Evolutionary conservation across 2,888 invertebrate genomes (phyloP), one percentile per base, ranked within the genome.

Genomic region (Endomychus coccineus): DNA sequence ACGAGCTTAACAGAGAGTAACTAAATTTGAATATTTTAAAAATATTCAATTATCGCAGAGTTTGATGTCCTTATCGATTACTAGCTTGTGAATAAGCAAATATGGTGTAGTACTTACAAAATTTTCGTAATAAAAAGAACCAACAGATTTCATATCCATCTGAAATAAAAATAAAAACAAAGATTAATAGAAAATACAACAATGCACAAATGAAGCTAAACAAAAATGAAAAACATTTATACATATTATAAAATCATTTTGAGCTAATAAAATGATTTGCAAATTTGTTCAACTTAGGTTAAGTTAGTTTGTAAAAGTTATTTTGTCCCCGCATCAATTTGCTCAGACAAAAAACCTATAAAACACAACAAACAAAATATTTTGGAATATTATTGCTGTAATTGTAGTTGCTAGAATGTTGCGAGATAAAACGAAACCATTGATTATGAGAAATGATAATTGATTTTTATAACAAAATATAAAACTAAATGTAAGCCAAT

Each of bases 61-160:
- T n/a, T n/a, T n/a, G n/a, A n/a, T n/a, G n/a, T n/a, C n/a, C n/a
- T n/a, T n/a, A n/a, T n/a, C n/a, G n/a, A n/a, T n/a, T n/a, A n/a
- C n/a, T n/a, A n/a, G n/a, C n/a, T n/a, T n/a, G n/a, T n/a, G n/a
- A n/a, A n/a, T n/a, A n/a, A n/a, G n/a, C n/a, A n/a, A n/a, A n/a
- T n/a, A n/a, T n/a, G 3, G 16, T n/a, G 9, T 22, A 6, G 40
- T 81, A 88, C 88, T 88, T 83, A 88, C 88, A 79, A 88, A 88
- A 77, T 87, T 88, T 75, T 89, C 88, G 77, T 89, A 89, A 81
- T 89, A 88, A 84, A 87, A 86, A 70, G 87, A 87, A 73, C 88
- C 88, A 78, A 88, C 85, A 76, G 86, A 84, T 82, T 89, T 89
- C 83, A 88, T 84, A 78, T 89, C 88, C 88, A 89, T 88, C 88